Conservation (phyloP, 2,797 vertebrate species). For the Nyctibius grandis region DNA sequence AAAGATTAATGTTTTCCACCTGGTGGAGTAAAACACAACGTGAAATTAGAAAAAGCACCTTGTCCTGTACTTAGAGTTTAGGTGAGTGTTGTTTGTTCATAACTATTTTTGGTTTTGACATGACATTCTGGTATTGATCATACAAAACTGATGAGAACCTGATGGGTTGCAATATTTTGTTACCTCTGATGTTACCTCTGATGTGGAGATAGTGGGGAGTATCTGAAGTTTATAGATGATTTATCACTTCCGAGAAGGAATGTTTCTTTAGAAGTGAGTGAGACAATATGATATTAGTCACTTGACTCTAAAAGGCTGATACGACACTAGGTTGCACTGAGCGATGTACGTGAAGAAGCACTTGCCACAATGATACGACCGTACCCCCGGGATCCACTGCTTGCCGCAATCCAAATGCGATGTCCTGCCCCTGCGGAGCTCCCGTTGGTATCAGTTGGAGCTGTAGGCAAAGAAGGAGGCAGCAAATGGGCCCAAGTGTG, state of each 20-base stretch:
- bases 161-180: constrained; percentile 11
- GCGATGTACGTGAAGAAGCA: constrained; percentile 34
- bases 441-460: neutral
- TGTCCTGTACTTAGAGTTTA: constrained; percentile 60
- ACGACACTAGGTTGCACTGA: constrained; percentile 41
- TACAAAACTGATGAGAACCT: constrained; percentile 4
- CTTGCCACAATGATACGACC: constrained; percentile 38
- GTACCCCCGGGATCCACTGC: constrained; percentile 22
- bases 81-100: constrained; percentile 54
- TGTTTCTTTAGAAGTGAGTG: neutral
- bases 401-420: neutral
- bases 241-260: constrained; percentile 59
- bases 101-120: constrained; percentile 3
- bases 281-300: constrained; percentile 49
- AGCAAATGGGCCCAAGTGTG: constrained; percentile 30
- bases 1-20: neutral
- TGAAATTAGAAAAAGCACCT: constrained; percentile 57
- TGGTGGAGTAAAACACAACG: constrained; percentile 39
- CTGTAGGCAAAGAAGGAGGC: neutral
- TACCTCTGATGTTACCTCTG: constrained; percentile 33
- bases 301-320: constrained; percentile 41
- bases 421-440: neutral
- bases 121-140: constrained; percentile 15
- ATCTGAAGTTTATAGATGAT: constrained; percentile 25
- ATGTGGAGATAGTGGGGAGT: neutral